Base-by-base conservation (phyloP, 2,888 invertebrate species). In the Tupiocoris notatus region DNA sequence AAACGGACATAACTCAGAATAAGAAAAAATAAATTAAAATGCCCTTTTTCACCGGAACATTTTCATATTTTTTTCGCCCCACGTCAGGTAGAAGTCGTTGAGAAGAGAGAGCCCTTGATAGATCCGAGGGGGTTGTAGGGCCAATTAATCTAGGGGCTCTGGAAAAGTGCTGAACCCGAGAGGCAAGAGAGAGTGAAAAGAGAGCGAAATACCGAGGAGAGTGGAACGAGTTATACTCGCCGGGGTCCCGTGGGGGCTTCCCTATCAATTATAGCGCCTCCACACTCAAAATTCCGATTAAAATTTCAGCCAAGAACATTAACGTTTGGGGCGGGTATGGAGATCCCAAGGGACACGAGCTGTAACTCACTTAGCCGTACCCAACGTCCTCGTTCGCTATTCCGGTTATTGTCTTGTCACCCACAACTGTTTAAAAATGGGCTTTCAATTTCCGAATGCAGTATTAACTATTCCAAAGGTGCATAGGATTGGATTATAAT, bases 261-360 rank as follows among this genome's bases (percentile, higher is more conserved):
- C 66, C 78, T 78, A 78, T 78, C 77, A 78, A 78, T 78, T 78
- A 78, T 78, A 76, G 75, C 78, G 77, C 75, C 75, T 75, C 75
- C 74, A 58, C 65, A 57, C 67, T 73, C 71, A 77, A 77, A 77
- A 77, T 77, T 77, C 75, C 73, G 78, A 78, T 78, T 78, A 78
- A 78, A 78, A 78, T 77, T 78, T 78, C 77, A 78, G 75, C 75
- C 76, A 64, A 63, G 76, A 67, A 76, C 76, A 76, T 71, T 76
- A 71, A 68, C 76, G n/a, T 12, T 39, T 39, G 39, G 39, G 39
- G 39, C 12, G 39, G 39, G 39, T 39, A 39, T 57, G 39, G 63
- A 58, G n/a, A n/a, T n/a, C 75, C 67, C 75, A 22, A 20, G 56
- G 58, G 75, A 66, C 65, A 56, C 59, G 65, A 76, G 65, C 64